Evolutionary conservation across 2,888 invertebrate genomes (phyloP).

Genomic region (Stegana nigrithorax): DNA sequence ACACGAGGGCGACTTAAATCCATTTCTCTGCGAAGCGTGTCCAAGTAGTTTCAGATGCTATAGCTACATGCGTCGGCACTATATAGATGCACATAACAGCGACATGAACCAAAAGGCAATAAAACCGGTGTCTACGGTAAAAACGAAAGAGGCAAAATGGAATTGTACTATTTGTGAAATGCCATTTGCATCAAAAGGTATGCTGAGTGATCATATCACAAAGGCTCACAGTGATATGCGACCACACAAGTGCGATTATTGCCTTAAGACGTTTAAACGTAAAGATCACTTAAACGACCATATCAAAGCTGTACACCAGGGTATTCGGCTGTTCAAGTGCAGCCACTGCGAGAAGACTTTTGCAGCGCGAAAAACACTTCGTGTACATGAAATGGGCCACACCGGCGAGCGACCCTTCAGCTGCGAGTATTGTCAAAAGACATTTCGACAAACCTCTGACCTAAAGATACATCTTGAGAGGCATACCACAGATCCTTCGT

Average conservation of each 20-base stretch:
- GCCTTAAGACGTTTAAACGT: constrained; percentile 33
- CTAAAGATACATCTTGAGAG: constrained; percentile 29
- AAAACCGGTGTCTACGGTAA: not conserved
- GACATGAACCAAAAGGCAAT: not conserved
- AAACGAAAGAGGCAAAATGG: not conserved
- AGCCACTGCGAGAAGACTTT: constrained; percentile 35
- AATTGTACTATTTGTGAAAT: constrained; percentile 24
- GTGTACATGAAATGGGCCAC: constrained; percentile 38
- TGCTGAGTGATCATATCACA: constrained; percentile 19
- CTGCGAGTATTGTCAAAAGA: constrained; percentile 33
- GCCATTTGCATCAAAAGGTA: constrained; percentile 21
- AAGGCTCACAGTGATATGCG: constrained; percentile 25
- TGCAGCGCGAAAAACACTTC: constrained; percentile 32
- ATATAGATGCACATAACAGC: not conserved
- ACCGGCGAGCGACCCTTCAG: constrained; percentile 37
- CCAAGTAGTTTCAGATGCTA: not conserved
- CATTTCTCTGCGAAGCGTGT: constrained; percentile 7
- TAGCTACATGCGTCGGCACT: not conserved
- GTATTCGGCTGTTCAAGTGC: constrained; percentile 34
- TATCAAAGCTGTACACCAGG: constrained; percentile 33
- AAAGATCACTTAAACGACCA: constrained; percentile 37
- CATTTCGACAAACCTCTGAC: constrained; percentile 35
- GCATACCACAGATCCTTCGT: constrained; percentile 12
- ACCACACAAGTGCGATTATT: constrained; percentile 30
- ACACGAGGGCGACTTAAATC: not conserved